Evolutionary conservation across 2,113 vertebrate species (phyloP), one percentile per base, ranked within the genome.

Genomic region (Amphilophus citrinellus): DNA sequence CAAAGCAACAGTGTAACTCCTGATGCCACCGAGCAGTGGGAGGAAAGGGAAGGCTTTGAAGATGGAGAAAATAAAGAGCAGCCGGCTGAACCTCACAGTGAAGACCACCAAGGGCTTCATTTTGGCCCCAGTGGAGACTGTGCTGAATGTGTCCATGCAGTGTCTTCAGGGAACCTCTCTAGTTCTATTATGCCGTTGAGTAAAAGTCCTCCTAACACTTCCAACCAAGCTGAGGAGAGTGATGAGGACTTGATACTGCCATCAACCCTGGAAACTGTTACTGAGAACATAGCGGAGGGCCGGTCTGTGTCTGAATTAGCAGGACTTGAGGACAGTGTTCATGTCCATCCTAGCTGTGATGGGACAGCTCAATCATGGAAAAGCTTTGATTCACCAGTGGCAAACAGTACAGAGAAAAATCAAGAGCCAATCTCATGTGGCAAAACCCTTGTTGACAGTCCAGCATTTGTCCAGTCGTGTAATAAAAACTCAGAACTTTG

Each of bases 91-190:
- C 11, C 77, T 35, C 35, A 24, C 7, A 37, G n/a, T 1, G 30
- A 60, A 5, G 71, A 75, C 2, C 66, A 62, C 5, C 90, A 35
- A 5, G 89, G 85, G 60, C 71, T 90, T 11, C 17, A 78, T n/a
- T 94, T 88, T 53, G 89, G 89, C 44, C 88, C 90, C 57, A 91
- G 65, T n/a, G 94, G 90, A 62, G 93, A 95, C 77, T 93, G 91
- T 81, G 87, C 88, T 14, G 91, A 89, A 37, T 88, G 92, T 66
- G 86, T 81, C 18, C 42, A 84, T 59, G 88, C 88, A 1, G 76
- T 4, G 2, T 44, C 61, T 59, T 71, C 77, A n/a, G 83, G 20
- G 37, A 30, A 8, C 14, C 17, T 27, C 57, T 42, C 71, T 15
- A 47, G 22, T n/a, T 78, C 82, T 3, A 53, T 44, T 13, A 62